Percentiles rank a stretch among this genome's conserved stretches.
phyloP scores from a whole-genome alignment of 2,113 vertebrate species.

The Corvus hawaiiensis region DNA sequence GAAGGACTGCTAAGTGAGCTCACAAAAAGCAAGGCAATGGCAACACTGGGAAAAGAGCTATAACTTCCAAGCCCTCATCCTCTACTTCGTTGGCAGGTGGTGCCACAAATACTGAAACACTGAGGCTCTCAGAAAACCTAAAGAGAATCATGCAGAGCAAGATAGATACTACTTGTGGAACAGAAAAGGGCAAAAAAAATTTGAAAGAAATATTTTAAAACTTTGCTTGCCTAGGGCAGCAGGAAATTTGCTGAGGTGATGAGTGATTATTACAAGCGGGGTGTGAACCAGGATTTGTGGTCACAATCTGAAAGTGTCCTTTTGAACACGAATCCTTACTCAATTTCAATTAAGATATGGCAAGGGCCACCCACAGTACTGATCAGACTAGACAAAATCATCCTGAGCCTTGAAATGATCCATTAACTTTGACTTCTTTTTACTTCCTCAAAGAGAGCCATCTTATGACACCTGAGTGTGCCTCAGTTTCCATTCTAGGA shows the following conservation, averaged over 20 bases:
- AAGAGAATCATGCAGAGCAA: neutral
- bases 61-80: neutral
- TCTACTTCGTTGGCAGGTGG: neutral
- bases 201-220: neutral
- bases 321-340: neutral
- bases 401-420: neutral
- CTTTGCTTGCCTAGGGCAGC: neutral
- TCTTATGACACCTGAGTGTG: neutral
- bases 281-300: neutral
- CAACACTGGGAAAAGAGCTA: neutral
- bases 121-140: neutral
- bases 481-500: neutral
- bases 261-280: neutral
- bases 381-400: neutral
- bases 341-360: neutral
- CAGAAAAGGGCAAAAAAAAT: neutral
- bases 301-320: neutral
- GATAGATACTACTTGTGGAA: neutral
- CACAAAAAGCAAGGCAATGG: neutral
- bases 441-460: neutral
- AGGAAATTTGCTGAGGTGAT: neutral
- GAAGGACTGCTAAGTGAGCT: neutral
- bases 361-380: neutral
- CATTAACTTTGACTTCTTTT: neutral
- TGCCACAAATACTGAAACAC: neutral